Conservation (phyloP, 2,113 vertebrate genomes). For the Galeopterus variegatus region DNA sequence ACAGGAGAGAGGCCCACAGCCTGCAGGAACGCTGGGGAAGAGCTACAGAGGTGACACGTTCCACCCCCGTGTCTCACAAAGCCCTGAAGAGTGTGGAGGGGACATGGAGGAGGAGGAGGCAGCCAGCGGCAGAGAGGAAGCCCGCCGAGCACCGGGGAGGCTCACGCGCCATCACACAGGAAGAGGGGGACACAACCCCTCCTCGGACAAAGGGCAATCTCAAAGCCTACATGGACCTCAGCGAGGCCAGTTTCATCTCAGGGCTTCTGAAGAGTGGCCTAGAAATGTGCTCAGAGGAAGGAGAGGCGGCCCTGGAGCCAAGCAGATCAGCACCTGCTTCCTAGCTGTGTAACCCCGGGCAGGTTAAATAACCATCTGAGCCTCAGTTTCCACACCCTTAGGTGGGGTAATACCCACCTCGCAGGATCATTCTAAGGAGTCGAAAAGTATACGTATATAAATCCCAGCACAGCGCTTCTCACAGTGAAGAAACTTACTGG, state of each 20-base stretch:
- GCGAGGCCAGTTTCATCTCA: neutral
- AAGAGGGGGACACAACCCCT: neutral
- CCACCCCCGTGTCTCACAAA: neutral
- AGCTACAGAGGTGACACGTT: accelerated
- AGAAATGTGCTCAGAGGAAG: neutral
- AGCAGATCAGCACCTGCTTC: neutral
- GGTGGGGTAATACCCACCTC: neutral
- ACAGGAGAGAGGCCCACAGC: neutral
- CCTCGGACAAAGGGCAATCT: neutral
- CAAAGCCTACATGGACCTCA: neutral
- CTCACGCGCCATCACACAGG: neutral
- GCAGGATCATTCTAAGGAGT: neutral
- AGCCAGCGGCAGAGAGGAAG: neutral
- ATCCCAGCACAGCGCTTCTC: neutral
- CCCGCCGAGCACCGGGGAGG: neutral
- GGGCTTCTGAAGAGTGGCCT: neutral
- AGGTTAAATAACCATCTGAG: neutral
- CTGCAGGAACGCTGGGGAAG: neutral
- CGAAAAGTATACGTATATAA: neutral
- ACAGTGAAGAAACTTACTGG: neutral
- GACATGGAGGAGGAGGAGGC: neutral
- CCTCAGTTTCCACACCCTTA: neutral
- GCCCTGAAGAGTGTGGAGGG: neutral
- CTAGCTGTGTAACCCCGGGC: neutral
- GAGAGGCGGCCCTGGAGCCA: neutral